Evolutionary conservation across 2,113 vertebrate genomes (phyloP).

Genomic region (Calyptomena viridis): DNA sequence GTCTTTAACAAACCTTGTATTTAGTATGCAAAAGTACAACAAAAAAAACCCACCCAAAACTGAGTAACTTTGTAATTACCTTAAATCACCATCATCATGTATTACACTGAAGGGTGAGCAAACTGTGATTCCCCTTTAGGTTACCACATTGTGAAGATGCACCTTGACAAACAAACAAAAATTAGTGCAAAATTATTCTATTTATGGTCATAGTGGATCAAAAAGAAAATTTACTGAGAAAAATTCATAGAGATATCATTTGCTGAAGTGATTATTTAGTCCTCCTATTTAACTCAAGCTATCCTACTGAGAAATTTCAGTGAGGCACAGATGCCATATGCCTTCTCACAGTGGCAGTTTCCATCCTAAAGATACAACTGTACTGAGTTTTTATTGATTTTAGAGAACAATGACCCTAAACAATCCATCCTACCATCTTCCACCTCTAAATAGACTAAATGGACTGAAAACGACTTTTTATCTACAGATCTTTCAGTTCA

Average conservation of each 20-base stretch:
- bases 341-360: not conserved
- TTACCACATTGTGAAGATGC: not conserved
- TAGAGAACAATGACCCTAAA: not conserved
- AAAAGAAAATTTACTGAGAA: not conserved
- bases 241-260: not conserved
- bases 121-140: not conserved
- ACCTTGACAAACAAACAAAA: not conserved
- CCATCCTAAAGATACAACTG: not conserved
- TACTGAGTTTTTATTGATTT: not conserved
- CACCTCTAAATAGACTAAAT: not conserved
- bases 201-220: not conserved
- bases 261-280: not conserved
- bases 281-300: not conserved
- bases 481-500: not conserved
- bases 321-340: not conserved
- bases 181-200: not conserved
- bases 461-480: not conserved
- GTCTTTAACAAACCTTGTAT: not conserved
- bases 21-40: not conserved
- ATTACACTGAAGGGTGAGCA: not conserved
- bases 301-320: not conserved
- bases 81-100: not conserved
- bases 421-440: not conserved
- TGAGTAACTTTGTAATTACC: not conserved
- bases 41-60: not conserved